A percentile compares a stretch with the other conserved stretches of the same genome.
Conservation (phyloP, 2,113 vertebrate genomes). For the Hiodon alosoides region DNA sequence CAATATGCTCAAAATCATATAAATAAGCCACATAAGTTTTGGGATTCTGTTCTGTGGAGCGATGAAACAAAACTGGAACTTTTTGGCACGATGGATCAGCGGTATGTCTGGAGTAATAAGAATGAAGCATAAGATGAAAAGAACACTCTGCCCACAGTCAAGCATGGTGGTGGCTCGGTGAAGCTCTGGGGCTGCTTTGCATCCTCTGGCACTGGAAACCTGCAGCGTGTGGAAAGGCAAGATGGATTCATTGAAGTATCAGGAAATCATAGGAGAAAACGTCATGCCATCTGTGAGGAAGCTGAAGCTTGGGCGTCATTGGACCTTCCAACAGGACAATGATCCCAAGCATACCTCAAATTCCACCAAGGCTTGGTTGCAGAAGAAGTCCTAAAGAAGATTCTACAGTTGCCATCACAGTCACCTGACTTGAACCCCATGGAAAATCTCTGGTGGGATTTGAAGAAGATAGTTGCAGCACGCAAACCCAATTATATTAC, state of each 20-base stretch:
- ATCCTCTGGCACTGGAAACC: constrained; percentile 16
- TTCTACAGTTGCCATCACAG: not conserved
- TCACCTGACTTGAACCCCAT: too few species aligned
- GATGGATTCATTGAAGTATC: constrained; percentile 21
- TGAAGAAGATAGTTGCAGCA: too few species aligned
- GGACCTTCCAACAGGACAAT: constrained; percentile 28
- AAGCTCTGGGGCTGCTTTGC: not conserved
- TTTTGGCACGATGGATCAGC: too few species aligned
- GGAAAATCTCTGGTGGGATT: too few species aligned
- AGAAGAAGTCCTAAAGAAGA: not conserved
- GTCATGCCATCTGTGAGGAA: constrained; percentile 23
- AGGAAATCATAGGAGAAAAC: constrained; percentile 20
- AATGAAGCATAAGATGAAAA: too few species aligned
- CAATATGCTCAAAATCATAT: too few species aligned
- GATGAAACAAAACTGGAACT: too few species aligned
- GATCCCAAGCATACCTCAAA: constrained; percentile 1
- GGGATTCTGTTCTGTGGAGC: too few species aligned
- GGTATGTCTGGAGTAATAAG: too few species aligned
- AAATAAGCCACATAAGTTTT: too few species aligned
- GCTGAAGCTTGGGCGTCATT: constrained; percentile 21
- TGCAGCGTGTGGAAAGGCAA: constrained; percentile 20
- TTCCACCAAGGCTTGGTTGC: constrained; percentile 2
- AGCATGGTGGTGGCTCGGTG: not conserved
- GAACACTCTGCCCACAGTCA: not conserved
- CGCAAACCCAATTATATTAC: too few species aligned